Evolutionary conservation across 2,113 vertebrate genomes (phyloP).

Genomic region (Apistogramma diplotaenia): DNA sequence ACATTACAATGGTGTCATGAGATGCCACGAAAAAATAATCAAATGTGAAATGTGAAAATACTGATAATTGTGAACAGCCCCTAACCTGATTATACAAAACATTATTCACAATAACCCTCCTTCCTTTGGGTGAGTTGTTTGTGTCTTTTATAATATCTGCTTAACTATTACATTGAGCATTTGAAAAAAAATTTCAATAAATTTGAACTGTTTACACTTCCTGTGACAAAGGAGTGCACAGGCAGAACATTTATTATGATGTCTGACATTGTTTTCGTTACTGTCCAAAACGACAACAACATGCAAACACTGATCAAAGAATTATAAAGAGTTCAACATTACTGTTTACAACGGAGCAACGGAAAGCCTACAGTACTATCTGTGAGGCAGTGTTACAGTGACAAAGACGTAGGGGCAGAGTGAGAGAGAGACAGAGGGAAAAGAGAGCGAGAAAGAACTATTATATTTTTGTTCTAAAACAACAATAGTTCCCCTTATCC

Average conservation of each 20-base stretch:
- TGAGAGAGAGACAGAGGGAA: not conserved
- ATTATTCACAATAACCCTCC: not conserved
- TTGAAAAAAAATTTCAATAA: not conserved
- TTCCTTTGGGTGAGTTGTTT: not conserved
- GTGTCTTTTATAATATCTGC: not conserved
- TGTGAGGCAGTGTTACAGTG: not conserved
- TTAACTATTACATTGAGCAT: not conserved
- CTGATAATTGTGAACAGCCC: not conserved
- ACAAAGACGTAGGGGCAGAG: not conserved
- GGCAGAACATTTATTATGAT: too few relatives aligned
- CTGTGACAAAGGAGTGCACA: not conserved
- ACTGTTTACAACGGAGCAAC: not conserved
- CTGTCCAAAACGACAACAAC: not conserved
- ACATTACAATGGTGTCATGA: not conserved
- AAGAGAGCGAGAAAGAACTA: slow-evolving; percentile 11
- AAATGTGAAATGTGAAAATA: too few relatives aligned
- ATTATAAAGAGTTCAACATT: not conserved
- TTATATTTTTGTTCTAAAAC: slow-evolving; percentile 48
- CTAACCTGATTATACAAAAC: not conserved
- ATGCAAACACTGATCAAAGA: not conserved
- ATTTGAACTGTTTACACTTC: not conserved
- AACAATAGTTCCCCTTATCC: slow-evolving; percentile 67
- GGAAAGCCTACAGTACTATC: not conserved
- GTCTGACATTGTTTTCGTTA: not conserved
- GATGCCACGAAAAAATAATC: not conserved